Conservation (phyloP, 2,797 vertebrate genomes). For the Chanos chanos region DNA sequence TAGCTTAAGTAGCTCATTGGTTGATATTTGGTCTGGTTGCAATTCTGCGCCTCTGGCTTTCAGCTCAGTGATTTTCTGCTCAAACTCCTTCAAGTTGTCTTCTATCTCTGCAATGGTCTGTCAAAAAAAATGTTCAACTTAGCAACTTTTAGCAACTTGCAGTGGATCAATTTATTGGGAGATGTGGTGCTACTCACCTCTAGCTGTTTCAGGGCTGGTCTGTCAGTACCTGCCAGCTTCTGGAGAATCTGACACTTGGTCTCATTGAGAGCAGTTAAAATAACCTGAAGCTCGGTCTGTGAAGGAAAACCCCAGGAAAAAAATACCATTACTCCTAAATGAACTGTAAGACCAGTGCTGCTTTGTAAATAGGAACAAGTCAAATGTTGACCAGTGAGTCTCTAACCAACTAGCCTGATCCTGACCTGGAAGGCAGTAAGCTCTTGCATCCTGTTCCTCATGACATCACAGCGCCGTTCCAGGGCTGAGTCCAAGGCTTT, state of each 20-base stretch:
- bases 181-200: constrained; percentile 71
- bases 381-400: constrained; percentile 59
- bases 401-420: constrained; percentile 53
- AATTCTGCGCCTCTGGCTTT: constrained; percentile 77
- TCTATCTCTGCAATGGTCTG: constrained; percentile 87
- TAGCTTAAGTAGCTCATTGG: constrained; percentile 88
- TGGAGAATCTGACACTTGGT: constrained; percentile 85
- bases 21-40: constrained; percentile 78
- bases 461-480: constrained; percentile 79
- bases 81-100: constrained; percentile 85
- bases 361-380: neutral
- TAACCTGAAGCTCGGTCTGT: constrained; percentile 87
- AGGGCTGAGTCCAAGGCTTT: constrained; percentile 80
- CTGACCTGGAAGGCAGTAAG: constrained; percentile 82
- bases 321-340: neutral
- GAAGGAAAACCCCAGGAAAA: neutral
- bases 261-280: constrained; percentile 83
- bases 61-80: constrained; percentile 80
- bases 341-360: neutral
- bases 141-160: neutral
- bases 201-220: constrained; percentile 84
- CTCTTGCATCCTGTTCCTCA: constrained; percentile 84
- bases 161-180: neutral
- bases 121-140: constrained; percentile 28
- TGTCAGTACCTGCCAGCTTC: constrained; percentile 81